Evolutionary conservation across 2,888 invertebrate genomes (phyloP), one percentile per base, ranked within the genome.

Genomic region (Ichneumoninae sp.): DNA sequence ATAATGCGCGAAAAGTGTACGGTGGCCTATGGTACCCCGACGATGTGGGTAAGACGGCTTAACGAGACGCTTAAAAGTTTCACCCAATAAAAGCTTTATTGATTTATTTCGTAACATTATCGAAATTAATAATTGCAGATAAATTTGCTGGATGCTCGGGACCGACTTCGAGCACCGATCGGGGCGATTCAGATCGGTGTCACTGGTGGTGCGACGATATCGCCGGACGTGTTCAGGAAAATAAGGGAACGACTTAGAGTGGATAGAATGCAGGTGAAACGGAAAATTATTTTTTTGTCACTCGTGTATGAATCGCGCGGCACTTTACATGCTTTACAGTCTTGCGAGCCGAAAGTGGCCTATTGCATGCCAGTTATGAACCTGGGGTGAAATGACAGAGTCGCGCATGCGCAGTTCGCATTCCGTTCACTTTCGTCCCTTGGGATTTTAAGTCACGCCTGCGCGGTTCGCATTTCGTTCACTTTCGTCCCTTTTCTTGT

Each of bases 21-120:
- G 0, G 93, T 96, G 0, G 92, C 96, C 40, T 96, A 96, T 91
- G 98, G 98, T 52, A 97, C 98, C 0, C 98, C 98, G 6, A 98
- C 98, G 2, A 98, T 98, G 98, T 97, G 93, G 93, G 93, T 93
- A 88, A 89, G 93, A 70, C 16, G 66, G 8, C 10, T 54, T 19
- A 13, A 54, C 3, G 54, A 54, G 19, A 54, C 5, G 13, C 10
- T 57, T 3, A 57, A 47, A 47, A 57, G 22, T 13, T 26, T 26
- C 22, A 57, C 13, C 57, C 26, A 10, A 57, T 22, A 22, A 13
- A 22, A 57, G 6, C 19, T 26, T 57, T 57, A 57, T 26, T 26
- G 22, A 57, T 26, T 57, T 57, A 26, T 6, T n/a, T n/a, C 13
- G 57, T 47, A 16, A 13, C 26, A 26, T 13, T 1, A 4, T 26